phyloP scores from a whole-genome alignment of 2,888 invertebrate genomes.

The Drosophila basisetae region DNA sequence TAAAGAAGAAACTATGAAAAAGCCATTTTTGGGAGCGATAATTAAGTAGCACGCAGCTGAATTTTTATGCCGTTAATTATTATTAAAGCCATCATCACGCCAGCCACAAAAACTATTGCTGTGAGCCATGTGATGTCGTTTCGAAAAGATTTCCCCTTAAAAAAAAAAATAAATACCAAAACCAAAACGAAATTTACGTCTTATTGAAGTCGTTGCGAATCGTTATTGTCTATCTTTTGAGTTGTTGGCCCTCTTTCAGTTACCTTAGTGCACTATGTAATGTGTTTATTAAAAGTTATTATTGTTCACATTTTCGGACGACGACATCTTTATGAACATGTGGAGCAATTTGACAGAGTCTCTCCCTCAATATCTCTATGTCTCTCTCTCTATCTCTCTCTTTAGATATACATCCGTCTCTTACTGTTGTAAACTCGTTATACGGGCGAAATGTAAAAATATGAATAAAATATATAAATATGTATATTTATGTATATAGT shows the following conservation, averaged over 20 bases:
- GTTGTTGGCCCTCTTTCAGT: constrained; percentile 53
- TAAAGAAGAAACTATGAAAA: constrained; percentile 12
- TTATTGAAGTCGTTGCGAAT: constrained; percentile 66
- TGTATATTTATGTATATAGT: constrained; percentile 1
- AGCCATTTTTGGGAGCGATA: constrained; percentile 45
- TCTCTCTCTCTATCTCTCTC: not conserved
- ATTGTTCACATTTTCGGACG: constrained; percentile 63
- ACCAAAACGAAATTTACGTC: constrained; percentile 29
- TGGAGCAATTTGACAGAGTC: constrained; percentile 65
- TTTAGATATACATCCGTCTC: not conserved
- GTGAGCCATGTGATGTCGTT: constrained; percentile 41
- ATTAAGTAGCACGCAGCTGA: constrained; percentile 42
- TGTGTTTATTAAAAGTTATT: constrained; percentile 76
- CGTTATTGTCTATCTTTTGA: constrained; percentile 40
- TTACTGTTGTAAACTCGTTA: constrained; percentile 63
- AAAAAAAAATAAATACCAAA: not conserved
- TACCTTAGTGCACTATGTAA: constrained; percentile 58
- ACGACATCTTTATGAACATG: constrained; percentile 59
- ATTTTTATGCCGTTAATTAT: constrained; percentile 63
- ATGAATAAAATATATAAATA: constrained; percentile 21
- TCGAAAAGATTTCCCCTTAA: constrained; percentile 56
- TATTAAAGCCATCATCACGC: constrained; percentile 43
- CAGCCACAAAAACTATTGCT: constrained; percentile 21
- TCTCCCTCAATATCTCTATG: not conserved
- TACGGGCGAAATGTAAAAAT: constrained; percentile 49